Evolutionary conservation across 2,113 vertebrate species (phyloP), one percentile per base, ranked within the genome.

Genomic region (Austrofundulus limnaeus): DNA sequence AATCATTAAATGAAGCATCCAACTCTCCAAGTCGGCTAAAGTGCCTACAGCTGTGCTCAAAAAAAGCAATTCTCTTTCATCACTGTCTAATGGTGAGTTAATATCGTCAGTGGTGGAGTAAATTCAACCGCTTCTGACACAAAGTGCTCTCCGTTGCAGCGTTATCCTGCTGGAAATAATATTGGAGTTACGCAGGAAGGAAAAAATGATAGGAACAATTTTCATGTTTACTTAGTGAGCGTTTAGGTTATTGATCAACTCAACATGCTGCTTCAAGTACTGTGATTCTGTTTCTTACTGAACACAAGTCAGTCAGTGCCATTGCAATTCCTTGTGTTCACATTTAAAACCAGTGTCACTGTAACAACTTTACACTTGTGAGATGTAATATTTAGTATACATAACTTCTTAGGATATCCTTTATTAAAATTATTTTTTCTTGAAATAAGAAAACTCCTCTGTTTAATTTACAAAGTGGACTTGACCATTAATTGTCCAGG

Each of bases 1-100:
- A 76, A 63, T 67, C 59, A 62, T 84, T 75, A 80, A 65, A 80
- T 66, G 45, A 62, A 75, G 73, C 60, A 60, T 28, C 53, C 74
- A 19, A 43, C 48, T 68, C 55, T 78, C 59, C 45, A 45, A 61
- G 70, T 17, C 70, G 76, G 39, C 52, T 55, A 74, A 71, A 71
- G 38, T 59, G 60, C 23, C 54, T 53, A 47, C 55, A 81, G 72
- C 84, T 72, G 78, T 3, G 3, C 46, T 85, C 55, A 57, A 62
- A 77, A 62, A 77, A 70, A 75, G 67, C 61, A 60, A 55, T 54
- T 46, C 34, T 51, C 59, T 57, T 60, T 64, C 47, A 66, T 75
- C 19, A 5, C 69, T 53, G 72, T 45, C 49, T 38, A 49, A 51
- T 42, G 21, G 57, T 19, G 65, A 58, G 28, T 58, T 72, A 25